phyloP scores from a whole-genome alignment of 2,113 vertebrate genomes.

The Rutilus rutilus region DNA sequence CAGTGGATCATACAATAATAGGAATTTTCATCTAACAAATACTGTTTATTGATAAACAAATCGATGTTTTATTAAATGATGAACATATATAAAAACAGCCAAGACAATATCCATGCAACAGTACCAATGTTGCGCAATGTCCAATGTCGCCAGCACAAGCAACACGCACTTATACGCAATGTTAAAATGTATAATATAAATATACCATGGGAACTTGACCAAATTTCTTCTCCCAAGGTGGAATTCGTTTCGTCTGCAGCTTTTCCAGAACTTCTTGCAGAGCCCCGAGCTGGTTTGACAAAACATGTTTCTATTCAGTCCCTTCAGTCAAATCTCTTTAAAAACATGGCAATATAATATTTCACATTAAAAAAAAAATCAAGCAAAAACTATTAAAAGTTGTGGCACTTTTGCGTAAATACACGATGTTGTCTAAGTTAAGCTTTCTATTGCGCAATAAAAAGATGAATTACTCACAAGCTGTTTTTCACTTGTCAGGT shows the following conservation, averaged over 20 bases:
- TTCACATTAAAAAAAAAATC: neutral
- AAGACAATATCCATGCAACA: constrained; percentile 4
- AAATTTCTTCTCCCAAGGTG: constrained; percentile 68
- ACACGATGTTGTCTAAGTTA: no score
- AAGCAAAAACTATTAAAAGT: neutral
- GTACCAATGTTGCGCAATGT: neutral
- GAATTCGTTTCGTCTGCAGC: constrained; percentile 67
- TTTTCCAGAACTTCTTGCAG: constrained; percentile 71
- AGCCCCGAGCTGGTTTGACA: constrained; percentile 63
- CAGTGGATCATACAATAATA: neutral
- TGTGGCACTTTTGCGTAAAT: neutral
- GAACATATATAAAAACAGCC: neutral
- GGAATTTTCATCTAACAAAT: neutral
- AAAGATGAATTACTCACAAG: constrained; percentile 66
- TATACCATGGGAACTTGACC: constrained; percentile 73
- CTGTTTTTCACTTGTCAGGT: constrained; percentile 73
- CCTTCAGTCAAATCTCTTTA: neutral
- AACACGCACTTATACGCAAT: neutral
- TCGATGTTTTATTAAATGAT: neutral
- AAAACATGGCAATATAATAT: neutral
- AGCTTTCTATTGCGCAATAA: neutral
- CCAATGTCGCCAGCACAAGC: neutral
- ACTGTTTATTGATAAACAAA: neutral
- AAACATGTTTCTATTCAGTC: neutral
- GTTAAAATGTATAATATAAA: neutral